Evolutionary conservation across 1,140 invertebrate genomes (phyloP), one percentile per base, ranked within the genome.

Genomic region (Tenebrio molitor): DNA sequence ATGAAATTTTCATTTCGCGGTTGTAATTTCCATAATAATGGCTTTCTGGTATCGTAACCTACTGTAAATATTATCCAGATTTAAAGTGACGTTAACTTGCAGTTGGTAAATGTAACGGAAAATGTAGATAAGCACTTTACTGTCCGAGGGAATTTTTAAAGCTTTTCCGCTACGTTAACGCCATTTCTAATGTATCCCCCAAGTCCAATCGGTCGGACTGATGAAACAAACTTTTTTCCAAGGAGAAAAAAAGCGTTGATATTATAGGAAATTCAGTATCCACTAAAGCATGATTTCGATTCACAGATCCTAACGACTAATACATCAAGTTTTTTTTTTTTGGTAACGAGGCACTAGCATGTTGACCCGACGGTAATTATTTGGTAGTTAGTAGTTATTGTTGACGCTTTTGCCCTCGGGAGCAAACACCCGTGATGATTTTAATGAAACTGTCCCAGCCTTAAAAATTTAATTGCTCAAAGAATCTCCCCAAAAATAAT

Each of bases 141-240:
- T 58, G 50, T 25, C 23, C 50, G 23, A 58, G 50, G 23, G 44
- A 50, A 58, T 58, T 58, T 58, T 58, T 58, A 58, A 58, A 58
- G 50, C 50, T 14, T 58, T 58, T 58, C 50, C 50, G 12, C 21
- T 58, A 58, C 50, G 50, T 58, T 58, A 58, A 58, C 50, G 50
- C 50, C 23, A 8, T 14, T 58, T 34, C 50, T 58, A 58, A 58
- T 23, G 50, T 58, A 58, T 58, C 50, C 50, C 23, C 12, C 50
- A 58, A 58, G 50, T 29, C 50, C 50, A 58, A 58, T 58, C 50
- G 21, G 50, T 10, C 23, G 50, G 29, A 25, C 50, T 29, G 50
- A 58, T 58, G 50, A 58, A 58, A 58, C 50, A 29, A 58, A 58
- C 50, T 58, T 58, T 58, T 58, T 58, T 12, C 50, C 6, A n/a